Conservation (phyloP, 2,888 invertebrate species). For the Thalpophila matura region DNA sequence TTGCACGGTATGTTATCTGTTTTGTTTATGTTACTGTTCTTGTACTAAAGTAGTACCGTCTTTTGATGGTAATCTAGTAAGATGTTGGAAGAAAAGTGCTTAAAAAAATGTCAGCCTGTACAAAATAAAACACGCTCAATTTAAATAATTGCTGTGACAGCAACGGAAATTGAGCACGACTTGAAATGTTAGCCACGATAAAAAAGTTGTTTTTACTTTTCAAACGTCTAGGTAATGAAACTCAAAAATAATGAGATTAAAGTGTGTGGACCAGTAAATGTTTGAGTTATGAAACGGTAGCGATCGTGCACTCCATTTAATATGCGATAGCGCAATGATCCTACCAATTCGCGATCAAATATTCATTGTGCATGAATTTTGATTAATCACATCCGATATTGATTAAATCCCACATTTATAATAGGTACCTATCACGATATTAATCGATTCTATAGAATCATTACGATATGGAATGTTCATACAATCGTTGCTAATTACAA, state of each 20-base stretch:
- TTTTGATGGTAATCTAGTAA: slow-evolving; percentile 24
- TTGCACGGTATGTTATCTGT: slow-evolving; percentile 52
- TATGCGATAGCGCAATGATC: neutral
- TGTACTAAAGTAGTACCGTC: slow-evolving; percentile 21
- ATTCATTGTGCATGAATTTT: slow-evolving; percentile 22
- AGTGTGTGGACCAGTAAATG: neutral
- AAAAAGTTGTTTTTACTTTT: slow-evolving; percentile 18
- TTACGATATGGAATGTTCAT: slow-evolving; percentile 19
- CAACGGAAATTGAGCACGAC: slow-evolving; percentile 9
- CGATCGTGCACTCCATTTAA: neutral
- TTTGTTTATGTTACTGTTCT: slow-evolving; percentile 49
- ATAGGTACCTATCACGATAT: slow-evolving; percentile 2
- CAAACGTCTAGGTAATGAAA: slow-evolving; percentile 3
- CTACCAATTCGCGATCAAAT: slow-evolving; percentile 18
- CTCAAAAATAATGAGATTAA: neutral
- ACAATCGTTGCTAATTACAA: slow-evolving; percentile 21
- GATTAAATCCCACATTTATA: slow-evolving; percentile 15
- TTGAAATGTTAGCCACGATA: slow-evolving; percentile 18
- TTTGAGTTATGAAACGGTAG: neutral
- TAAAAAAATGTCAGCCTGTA: slow-evolving; percentile 19
- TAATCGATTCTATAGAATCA: slow-evolving; percentile 10
- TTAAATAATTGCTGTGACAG: slow-evolving; percentile 41
- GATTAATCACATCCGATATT: slow-evolving; percentile 25
- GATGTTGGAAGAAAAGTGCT: slow-evolving; percentile 18
- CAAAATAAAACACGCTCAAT: slow-evolving; percentile 23